phyloP scores from a whole-genome alignment of 1,140 invertebrate genomes.

The Cotesia chilonis region DNA sequence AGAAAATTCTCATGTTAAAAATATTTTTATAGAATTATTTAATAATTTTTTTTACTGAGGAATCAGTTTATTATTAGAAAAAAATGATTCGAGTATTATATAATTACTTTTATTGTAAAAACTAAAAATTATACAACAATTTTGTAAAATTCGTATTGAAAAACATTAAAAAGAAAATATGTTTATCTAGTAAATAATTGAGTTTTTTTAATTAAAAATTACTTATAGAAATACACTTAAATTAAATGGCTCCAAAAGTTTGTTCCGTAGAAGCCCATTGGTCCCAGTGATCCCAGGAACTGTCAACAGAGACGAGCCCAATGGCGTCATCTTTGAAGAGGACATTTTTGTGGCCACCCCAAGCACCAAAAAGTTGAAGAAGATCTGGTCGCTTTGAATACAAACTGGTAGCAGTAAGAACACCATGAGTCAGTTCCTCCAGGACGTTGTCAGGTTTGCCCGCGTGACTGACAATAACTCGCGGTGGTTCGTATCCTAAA shows the following conservation, averaged over 20 bases:
- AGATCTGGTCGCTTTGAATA: conserved; percentile 63
- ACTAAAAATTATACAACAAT: too few species aligned
- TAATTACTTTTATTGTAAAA: too few species aligned
- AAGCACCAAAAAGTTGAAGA: conserved; percentile 66
- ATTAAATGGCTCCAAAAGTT: not conserved
- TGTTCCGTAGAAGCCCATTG: conserved; percentile 44
- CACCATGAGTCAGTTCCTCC: conserved; percentile 65
- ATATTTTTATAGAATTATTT: too few species aligned
- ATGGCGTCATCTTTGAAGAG: conserved; percentile 63
- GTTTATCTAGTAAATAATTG: too few species aligned
- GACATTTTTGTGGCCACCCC: conserved; percentile 62
- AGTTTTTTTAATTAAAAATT: too few species aligned
- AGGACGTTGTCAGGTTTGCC: conserved; percentile 57
- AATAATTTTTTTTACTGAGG: too few species aligned
- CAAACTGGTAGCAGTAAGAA: conserved; percentile 58
- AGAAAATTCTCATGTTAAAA: too few species aligned
- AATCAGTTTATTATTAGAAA: too few species aligned
- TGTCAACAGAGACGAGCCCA: conserved; percentile 47
- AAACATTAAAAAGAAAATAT: too few species aligned
- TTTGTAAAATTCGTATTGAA: too few species aligned
- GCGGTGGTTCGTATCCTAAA: conserved; percentile 71
- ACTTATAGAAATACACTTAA: not conserved
- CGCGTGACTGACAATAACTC: conserved; percentile 64
- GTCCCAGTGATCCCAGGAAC: conserved; percentile 50
- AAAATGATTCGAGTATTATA: too few species aligned